Evolutionary conservation across 2,797 vertebrate species (phyloP).

Genomic region (Phataginus tetradactyla): DNA sequence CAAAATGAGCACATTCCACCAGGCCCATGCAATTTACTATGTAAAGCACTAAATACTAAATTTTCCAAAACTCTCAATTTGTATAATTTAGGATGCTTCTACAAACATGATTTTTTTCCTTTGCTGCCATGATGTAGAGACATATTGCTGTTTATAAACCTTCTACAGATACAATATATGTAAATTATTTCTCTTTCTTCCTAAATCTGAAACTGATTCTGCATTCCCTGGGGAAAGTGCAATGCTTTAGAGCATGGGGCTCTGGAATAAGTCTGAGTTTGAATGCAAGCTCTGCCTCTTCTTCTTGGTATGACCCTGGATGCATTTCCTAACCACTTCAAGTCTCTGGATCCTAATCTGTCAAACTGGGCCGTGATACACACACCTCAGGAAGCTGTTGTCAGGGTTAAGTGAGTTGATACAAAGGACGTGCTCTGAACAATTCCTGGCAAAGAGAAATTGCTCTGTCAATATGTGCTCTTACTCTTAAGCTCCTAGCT

Average conservation of each 20-base stretch:
- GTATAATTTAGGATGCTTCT: neutral
- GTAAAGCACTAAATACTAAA: neutral
- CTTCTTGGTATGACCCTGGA: neutral
- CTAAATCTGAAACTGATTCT: neutral
- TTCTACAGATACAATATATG: neutral
- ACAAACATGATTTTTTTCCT: neutral
- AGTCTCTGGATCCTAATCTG: neutral
- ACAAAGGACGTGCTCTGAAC: neutral
- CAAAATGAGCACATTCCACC: neutral
- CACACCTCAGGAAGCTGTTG: neutral
- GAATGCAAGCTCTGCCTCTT: neutral
- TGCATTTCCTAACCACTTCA: neutral
- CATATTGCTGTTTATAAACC: neutral
- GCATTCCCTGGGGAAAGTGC: neutral
- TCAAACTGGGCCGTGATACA: neutral
- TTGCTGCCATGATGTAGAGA: neutral
- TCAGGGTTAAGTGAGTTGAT: neutral
- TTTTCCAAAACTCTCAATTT: neutral
- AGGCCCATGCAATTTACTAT: neutral
- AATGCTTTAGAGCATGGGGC: neutral
- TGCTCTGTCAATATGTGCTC: fast-evolving
- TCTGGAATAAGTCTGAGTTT: neutral
- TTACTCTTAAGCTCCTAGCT: neutral
- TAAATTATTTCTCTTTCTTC: neutral
- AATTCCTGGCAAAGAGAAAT: neutral